Base-by-base conservation (phyloP, 2,797 vertebrate genomes). In the Pagetopsis macropterus region DNA sequence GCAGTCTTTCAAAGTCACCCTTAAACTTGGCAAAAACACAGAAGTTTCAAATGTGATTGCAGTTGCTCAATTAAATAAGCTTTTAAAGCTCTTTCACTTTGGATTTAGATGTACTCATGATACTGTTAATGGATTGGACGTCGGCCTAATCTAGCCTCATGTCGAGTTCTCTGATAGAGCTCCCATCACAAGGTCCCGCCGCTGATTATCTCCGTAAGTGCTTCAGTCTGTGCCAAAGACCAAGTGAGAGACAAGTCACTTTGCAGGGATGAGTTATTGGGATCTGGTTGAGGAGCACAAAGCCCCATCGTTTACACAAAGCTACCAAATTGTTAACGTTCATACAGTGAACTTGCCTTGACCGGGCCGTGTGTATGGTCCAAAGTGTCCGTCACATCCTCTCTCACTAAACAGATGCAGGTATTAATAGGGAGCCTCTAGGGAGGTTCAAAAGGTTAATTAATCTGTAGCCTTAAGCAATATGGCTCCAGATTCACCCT, bases 381-480 rank as follows among this genome's bases (percentile, higher is more conserved):
- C 84, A 69, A 23, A 72, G 63, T 70, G 65, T 87, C 84, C 63
- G 79, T 81, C 74, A 50, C 78, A 74, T 82, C 75, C 75, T 58
- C 65, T 68, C 72, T 69, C 74, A 78, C 72, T 75, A 64, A 90
- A 74, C 90, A 92, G 88, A 93, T 92, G 92, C 81, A 91, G 88
- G 84, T 90, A 85, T 88, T 92, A 91, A 90, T 88, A 79, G 64
- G 82, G 57, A 85, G 76, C 76, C 87, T 82, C 69, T 0, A 27
- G 88, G 84, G 83, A 75, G 75, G 81, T 79, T 81, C 5, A 27
- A 75, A 81, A 90, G 91, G 89, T 92, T 92, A 92, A 92, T 91
- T 82, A 91, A 90, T 88, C 84, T 79, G 76, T 88, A 78, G 82
- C 89, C 85, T 87, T 80, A 86, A 88, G 88, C 91, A 92, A 90